Evolutionary conservation across 2,797 vertebrate species (phyloP).

Genomic region (Heteromormyrus szaboi): DNA sequence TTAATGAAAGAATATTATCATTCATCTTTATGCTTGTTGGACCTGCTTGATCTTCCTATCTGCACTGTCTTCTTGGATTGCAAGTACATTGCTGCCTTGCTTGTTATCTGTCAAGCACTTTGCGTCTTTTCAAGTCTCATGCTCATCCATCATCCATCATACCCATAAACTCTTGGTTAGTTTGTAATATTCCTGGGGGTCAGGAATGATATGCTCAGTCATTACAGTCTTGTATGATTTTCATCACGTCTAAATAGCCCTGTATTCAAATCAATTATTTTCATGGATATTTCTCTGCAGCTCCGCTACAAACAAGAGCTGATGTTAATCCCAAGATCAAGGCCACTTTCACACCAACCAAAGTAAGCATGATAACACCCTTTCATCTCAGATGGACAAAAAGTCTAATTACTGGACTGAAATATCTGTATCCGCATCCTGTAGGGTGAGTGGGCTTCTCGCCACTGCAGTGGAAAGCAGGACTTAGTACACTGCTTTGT

Average conservation of each 20-base stretch:
- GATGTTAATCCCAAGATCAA: neutral
- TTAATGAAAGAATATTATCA: neutral
- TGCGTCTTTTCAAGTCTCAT: neutral
- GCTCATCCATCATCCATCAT: neutral
- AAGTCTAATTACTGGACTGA: slow-evolving; percentile 31
- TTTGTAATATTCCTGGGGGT: neutral
- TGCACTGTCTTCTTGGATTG: neutral
- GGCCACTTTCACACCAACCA: neutral
- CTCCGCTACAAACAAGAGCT: neutral
- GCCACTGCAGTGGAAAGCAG: neutral
- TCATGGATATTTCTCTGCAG: neutral
- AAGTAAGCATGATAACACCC: slow-evolving; percentile 16
- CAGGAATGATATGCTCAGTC: neutral
- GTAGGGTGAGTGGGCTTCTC: neutral
- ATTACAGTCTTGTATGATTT: neutral
- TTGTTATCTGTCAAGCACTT: neutral
- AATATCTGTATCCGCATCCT: slow-evolving; percentile 27
- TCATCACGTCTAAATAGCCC: neutral
- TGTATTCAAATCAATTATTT: neutral
- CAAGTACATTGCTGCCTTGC: neutral
- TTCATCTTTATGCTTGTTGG: neutral
- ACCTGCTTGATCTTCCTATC: neutral
- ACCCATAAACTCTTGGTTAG: neutral
- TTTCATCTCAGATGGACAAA: slow-evolving; percentile 23
- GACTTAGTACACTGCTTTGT: slow-evolving; percentile 19